Percentiles rank a stretch among this genome's conserved stretches.
phyloP scores from a whole-genome alignment of 2,113 vertebrate genomes.

The Hippolais icterina region DNA sequence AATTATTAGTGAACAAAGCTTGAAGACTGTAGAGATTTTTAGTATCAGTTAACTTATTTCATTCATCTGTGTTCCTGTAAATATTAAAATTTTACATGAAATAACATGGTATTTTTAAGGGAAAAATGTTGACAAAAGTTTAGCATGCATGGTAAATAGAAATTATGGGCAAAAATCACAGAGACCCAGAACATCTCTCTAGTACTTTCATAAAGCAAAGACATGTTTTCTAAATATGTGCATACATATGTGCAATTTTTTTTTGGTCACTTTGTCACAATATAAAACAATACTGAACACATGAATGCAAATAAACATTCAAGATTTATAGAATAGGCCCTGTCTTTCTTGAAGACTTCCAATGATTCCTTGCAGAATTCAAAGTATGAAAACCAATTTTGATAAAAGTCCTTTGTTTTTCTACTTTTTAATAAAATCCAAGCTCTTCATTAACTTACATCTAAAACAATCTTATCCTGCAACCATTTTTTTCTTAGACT shows the following conservation, averaged over 20 bases:
- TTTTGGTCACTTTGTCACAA: background rate
- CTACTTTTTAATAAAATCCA: background rate
- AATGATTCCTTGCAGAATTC: background rate
- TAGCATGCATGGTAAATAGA: background rate
- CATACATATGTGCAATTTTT: background rate
- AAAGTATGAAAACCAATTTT: background rate
- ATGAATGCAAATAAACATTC: background rate
- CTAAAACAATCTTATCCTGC: background rate
- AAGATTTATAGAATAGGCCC: background rate
- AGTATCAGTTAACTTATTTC: background rate
- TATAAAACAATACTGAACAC: background rate
- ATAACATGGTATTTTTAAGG: background rate
- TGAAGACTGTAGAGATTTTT: background rate
- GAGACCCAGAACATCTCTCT: background rate
- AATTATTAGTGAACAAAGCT: background rate
- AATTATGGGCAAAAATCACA: background rate
- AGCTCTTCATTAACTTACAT: background rate
- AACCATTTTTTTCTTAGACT: background rate
- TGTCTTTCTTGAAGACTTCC: background rate
- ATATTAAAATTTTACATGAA: background rate
- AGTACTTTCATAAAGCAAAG: background rate
- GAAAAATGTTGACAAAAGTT: background rate
- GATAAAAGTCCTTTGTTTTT: background rate
- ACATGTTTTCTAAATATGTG: background rate
- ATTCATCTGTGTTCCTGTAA: background rate